Evolutionary conservation across 2,113 vertebrate genomes (phyloP).

Genomic region (Xiphophorus maculatus): DNA sequence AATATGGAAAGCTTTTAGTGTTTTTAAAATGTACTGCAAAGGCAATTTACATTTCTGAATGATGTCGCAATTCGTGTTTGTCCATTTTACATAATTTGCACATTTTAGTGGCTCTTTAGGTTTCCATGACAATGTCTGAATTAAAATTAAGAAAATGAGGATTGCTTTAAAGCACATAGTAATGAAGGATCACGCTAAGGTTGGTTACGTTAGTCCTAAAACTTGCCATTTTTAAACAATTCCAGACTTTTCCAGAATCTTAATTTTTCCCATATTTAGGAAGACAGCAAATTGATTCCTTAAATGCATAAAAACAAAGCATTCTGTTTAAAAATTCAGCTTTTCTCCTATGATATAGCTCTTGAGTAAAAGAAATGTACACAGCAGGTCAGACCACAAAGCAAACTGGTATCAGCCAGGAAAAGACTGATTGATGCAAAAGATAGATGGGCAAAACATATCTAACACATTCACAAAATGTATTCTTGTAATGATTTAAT

Average conservation of each 20-base stretch:
- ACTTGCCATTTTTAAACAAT: not conserved
- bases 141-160: not conserved
- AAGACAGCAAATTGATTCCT: not conserved
- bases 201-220: not conserved
- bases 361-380: too few relatives aligned
- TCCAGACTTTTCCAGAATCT: not conserved
- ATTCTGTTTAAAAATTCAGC: not conserved
- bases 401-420: not conserved
- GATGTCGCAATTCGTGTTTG: not conserved
- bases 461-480: not conserved
- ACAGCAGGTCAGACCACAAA: too few relatives aligned
- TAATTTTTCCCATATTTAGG: not conserved
- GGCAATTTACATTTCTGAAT: not conserved
- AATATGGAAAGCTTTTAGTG: slow-evolving; percentile 3
- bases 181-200: not conserved
- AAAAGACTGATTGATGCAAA: not conserved
- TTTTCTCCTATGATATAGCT: not conserved
- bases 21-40: not conserved
- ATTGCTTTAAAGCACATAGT: not conserved
- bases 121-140: not conserved
- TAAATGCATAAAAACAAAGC: not conserved
- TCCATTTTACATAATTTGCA: not conserved
- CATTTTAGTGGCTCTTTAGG: not conserved
- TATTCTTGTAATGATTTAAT: not conserved
- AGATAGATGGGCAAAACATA: not conserved